These are phyloP conservation scores for Drosophila pseudotalamancana DNA, from an alignment of 2,888 invertebrate species.

Conservation along the genomic window DNA sequence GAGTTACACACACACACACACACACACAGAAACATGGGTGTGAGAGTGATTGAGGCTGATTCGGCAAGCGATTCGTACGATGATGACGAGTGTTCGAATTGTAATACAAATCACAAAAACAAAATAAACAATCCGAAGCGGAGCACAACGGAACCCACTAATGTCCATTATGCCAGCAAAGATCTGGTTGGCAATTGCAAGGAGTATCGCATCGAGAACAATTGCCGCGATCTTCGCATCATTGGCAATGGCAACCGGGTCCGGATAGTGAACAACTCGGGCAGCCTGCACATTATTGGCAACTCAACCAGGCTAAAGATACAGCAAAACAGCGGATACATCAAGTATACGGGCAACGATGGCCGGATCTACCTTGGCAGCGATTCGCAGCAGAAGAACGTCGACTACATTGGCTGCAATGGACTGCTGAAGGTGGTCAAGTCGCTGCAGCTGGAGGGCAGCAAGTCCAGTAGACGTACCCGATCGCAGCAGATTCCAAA, in stretches of 20 bases:
- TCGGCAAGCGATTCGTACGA: constrained; percentile 74
- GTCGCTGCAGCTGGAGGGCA: constrained; percentile 57
- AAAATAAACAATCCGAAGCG: constrained; percentile 40
- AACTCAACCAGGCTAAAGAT: constrained; percentile 82
- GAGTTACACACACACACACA: constrained; percentile 33
- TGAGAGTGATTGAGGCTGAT: constrained; percentile 69
- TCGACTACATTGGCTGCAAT: constrained; percentile 83
- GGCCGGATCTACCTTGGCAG: constrained; percentile 82
- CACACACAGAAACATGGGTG: constrained; percentile 61
- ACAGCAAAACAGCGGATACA: constrained; percentile 74
- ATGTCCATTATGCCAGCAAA: constrained; percentile 44
- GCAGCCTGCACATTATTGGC: constrained; percentile 81
- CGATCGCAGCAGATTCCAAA: constrained; percentile 3
- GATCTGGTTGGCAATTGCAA: constrained; percentile 83
- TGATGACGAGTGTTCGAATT: constrained; percentile 68
- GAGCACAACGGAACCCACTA: constrained; percentile 13
- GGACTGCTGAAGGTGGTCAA: constrained; percentile 82
- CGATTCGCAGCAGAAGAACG: constrained; percentile 76
- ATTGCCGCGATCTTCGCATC: constrained; percentile 78
- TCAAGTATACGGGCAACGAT: constrained; percentile 83
- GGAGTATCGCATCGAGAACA: constrained; percentile 82
- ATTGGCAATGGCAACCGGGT: constrained; percentile 83
- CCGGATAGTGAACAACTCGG: constrained; percentile 78
- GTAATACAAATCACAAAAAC: constrained; percentile 36
- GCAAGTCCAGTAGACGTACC: constrained; percentile 27